These are phyloP conservation scores for Macroglossus sobrinus DNA, from an alignment of 2,113 vertebrate species.

Conservation along the genomic window DNA sequence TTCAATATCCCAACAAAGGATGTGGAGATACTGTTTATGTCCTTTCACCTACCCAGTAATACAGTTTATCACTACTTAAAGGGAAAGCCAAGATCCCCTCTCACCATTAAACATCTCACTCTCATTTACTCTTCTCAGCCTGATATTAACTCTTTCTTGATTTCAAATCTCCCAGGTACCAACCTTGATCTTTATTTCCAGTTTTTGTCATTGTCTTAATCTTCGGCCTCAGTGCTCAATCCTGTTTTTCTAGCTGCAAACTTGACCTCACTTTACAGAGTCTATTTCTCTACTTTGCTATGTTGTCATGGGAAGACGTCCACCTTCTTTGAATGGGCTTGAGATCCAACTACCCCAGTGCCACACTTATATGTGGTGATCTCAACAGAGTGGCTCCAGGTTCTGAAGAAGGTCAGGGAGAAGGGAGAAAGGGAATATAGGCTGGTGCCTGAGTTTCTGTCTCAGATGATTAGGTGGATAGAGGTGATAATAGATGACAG, in stretches of 20 bases:
- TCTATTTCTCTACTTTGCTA: not conserved
- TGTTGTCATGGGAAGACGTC: not conserved
- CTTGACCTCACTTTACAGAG: not conserved
- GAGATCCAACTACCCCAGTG: not conserved
- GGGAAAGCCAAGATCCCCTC: not conserved
- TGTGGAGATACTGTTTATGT: not conserved
- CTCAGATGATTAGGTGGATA: not conserved
- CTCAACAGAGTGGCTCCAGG: not conserved
- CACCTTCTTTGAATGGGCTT: not conserved
- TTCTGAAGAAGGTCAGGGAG: not conserved
- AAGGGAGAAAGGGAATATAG: not conserved
- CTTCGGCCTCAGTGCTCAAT: not conserved
- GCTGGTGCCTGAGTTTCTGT: not conserved
- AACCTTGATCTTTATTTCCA: not conserved
- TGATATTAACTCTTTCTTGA: not conserved
- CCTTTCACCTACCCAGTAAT: not conserved
- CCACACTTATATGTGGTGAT: not conserved
- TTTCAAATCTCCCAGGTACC: not conserved
- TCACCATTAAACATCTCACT: not conserved
- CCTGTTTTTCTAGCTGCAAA: not conserved
- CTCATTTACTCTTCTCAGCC: not conserved
- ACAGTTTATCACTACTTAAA: not conserved
- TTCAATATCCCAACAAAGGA: not conserved
- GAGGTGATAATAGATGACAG: not conserved
- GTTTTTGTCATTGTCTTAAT: not conserved